phyloP scores from a whole-genome alignment of 2,797 vertebrate genomes.

The Pampus argenteus region DNA sequence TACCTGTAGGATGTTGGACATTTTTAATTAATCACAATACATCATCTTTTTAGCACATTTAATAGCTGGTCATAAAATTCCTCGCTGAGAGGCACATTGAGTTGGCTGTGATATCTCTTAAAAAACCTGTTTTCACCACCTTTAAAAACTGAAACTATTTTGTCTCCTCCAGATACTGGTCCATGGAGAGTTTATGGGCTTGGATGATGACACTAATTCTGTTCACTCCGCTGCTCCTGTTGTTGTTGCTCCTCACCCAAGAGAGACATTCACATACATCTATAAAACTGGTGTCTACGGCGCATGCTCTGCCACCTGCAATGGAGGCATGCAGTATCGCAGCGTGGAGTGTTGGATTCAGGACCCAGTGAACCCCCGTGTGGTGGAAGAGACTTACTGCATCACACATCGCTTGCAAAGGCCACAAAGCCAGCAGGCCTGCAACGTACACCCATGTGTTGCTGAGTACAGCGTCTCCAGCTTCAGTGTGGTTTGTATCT shows the following conservation, averaged over 20 bases:
- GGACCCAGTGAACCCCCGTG: conserved; percentile 74
- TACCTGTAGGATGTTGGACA: background rate
- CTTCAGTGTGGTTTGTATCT: conserved; percentile 77
- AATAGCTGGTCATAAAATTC: background rate
- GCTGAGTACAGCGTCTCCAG: conserved; percentile 83
- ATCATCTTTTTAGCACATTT: background rate
- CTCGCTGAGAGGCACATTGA: background rate
- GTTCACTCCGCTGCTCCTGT: conserved; percentile 33
- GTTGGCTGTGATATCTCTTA: background rate
- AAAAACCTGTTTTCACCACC: background rate
- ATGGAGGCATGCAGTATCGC: conserved; percentile 89
- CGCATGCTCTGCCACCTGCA: conserved; percentile 88
- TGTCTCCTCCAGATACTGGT: conserved; percentile 82
- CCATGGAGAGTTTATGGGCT: conserved; percentile 84
- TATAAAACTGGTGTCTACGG: conserved; percentile 87
- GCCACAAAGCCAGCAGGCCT: conserved; percentile 85
- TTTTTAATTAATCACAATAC: background rate
- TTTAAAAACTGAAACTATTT: background rate
- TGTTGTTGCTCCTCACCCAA: conserved; percentile 33
- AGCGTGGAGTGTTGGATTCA: conserved; percentile 85
- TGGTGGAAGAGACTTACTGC: conserved; percentile 84
- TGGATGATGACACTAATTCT: conserved; percentile 80
- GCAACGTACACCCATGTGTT: conserved; percentile 85
- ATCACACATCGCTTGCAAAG: conserved; percentile 76
- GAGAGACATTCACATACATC: conserved; percentile 54